These are phyloP conservation scores for Cerastis leucographa DNA, from an alignment of 2,888 invertebrate genomes.

Conservation along the genomic window DNA sequence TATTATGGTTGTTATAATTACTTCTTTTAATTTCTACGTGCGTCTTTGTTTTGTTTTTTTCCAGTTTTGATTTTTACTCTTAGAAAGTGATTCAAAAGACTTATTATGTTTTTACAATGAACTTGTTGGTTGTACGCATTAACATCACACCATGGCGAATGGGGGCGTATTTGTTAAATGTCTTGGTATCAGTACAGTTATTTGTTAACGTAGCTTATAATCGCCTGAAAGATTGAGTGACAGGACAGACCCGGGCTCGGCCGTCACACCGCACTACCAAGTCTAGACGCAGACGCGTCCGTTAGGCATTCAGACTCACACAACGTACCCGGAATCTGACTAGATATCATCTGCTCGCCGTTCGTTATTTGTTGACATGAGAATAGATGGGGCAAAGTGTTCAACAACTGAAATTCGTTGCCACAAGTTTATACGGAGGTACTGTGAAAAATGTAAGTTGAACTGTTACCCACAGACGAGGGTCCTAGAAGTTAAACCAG, in stretches of 20 bases:
- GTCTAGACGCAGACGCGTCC: slow-evolving; percentile 79
- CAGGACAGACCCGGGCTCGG: slow-evolving; percentile 77
- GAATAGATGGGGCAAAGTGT: slow-evolving; percentile 68
- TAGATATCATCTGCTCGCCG: slow-evolving; percentile 84
- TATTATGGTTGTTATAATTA: slow-evolving; percentile 35
- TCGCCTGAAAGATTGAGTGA: slow-evolving; percentile 83
- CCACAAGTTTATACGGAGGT: not conserved
- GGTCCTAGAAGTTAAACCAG: slow-evolving; percentile 44
- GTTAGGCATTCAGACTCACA: slow-evolving; percentile 86
- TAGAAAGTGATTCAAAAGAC: slow-evolving; percentile 2
- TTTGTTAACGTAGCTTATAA: slow-evolving; percentile 78
- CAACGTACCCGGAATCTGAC: slow-evolving; percentile 84
- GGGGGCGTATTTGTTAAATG: slow-evolving; percentile 77
- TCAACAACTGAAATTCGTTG: slow-evolving; percentile 56
- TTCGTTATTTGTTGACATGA: slow-evolving; percentile 78
- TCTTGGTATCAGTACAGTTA: slow-evolving; percentile 78
- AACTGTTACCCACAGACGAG: slow-evolving; percentile 22
- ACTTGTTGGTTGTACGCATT: not conserved
- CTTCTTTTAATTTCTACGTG: slow-evolving; percentile 43
- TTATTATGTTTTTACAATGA: slow-evolving; percentile 9
- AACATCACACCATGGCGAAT: slow-evolving; percentile 50
- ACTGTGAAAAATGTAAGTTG: slow-evolving; percentile 35
- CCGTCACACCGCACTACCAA: slow-evolving; percentile 77
- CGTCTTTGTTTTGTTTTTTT: slow-evolving; percentile 24
- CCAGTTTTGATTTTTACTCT: slow-evolving; percentile 22